Evolutionary conservation across 1,140 invertebrate genomes (phyloP), one percentile per base, ranked within the genome.

Genomic region (Temnothorax nylanderi): DNA sequence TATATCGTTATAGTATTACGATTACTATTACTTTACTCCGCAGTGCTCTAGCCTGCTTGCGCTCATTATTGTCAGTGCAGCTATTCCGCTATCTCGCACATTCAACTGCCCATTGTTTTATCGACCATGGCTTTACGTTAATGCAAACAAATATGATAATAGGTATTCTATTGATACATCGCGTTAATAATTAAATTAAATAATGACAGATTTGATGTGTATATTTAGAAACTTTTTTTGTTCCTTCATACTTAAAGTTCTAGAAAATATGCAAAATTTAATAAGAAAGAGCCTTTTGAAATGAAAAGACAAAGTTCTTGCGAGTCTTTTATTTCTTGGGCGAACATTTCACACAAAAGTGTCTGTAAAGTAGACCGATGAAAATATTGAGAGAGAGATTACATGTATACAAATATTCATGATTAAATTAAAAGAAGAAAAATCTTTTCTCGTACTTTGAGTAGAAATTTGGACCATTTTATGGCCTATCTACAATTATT

Each of bases 401-500:
- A 10, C 11, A 47, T 13, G 11, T 44, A 2, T 44, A 44, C 2
- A 11, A 10, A 47, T 47, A 11, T 58, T 34, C 0, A n/a, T 10
- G 2, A 44, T 47, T 44, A 26, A 71, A 78, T 51, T 7, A 13
- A 72, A 34, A 71, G 54, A 54, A 10, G 7, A 7, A 10, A n/a
- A 4, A 47, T 26, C 0, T 1, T 8, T 44, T 60, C 41, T 60
- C 37, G 18, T 69, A 47, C 18, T 41, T n/a, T 37, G 37, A 84
- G 18, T 18, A 71, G n/a, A 74, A 84, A 84, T 74, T 71, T 74
- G 54, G 41, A 51, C 7, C 86, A 69, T 47, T 47, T 85, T 11
- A 47, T 37, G 80, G 72, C 62, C 89, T 81, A 85, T 41, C 87
- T 76, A 89, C 87, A 87, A 92, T 90, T 94, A 94, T 94, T 94